Conservation (phyloP, 2,797 vertebrate genomes). For the Gouania willdenowi region DNA sequence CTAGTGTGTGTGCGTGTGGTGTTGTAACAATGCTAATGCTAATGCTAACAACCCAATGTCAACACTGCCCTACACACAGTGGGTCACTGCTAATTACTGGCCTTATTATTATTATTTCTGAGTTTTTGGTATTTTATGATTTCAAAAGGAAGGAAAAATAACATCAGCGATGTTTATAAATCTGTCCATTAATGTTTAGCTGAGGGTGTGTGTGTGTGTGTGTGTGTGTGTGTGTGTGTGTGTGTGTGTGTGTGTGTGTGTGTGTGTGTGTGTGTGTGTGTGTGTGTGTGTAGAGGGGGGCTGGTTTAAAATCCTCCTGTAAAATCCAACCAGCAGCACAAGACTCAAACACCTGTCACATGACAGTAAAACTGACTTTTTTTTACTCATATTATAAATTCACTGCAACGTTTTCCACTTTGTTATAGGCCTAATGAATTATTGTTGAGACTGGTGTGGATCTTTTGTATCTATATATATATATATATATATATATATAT, state of each 20-base stretch:
- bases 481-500: too few species aligned
- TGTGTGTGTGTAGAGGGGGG: background rate
- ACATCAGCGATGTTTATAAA: slow-evolving; percentile 33
- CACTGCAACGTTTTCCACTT: too few species aligned
- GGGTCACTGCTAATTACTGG: slow-evolving; percentile 35
- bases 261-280: too few species aligned
- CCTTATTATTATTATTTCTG: slow-evolving; percentile 12
- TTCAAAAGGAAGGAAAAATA: slow-evolving; percentile 1
- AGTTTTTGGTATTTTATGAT: slow-evolving; percentile 20
- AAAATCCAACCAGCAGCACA: slow-evolving; percentile 16
- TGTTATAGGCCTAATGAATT: too few species aligned
- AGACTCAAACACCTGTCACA: too few species aligned
- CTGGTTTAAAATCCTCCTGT: slow-evolving; percentile 24
- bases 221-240: too few species aligned
- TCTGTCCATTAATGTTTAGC: slow-evolving; percentile 34
- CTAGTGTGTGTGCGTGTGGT: slow-evolving; percentile 16
- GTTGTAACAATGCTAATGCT: slow-evolving; percentile 22
- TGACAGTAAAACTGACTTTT: too few species aligned
- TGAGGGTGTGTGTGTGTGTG: slow-evolving; percentile 31
- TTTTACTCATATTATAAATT: too few species aligned
- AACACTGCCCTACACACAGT: background rate
- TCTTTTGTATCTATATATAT: too few species aligned
- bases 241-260: too few species aligned
- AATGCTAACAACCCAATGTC: slow-evolving; percentile 29
- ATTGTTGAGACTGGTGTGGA: too few species aligned